Evolutionary conservation across 2,888 invertebrate species (phyloP), one percentile per base, ranked within the genome.

Genomic region (Amblyjoppa fuscipennis): DNA sequence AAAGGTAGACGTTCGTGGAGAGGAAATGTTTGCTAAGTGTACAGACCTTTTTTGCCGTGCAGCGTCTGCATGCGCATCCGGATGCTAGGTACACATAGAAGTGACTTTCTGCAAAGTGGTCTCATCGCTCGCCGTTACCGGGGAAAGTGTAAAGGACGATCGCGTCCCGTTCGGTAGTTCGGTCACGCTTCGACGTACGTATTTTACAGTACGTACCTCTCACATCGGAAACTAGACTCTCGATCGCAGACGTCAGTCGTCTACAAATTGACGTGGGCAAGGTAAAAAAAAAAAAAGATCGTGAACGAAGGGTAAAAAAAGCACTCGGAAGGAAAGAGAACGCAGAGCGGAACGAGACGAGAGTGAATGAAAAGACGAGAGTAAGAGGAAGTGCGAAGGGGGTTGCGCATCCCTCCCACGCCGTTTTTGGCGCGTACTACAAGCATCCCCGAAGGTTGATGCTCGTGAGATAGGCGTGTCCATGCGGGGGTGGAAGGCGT

Each of bases 401-500:
- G 69, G 73, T 49, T 61, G 45, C 59, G 71, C 79, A 73, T 49
- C 56, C 68, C 80, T 61, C 66, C 34, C 51, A 34, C 66, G 25
- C 51, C 20, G 38, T 25, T 41, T 20, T 16, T 25, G 41, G 68
- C 68, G n/a, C 59, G 56, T 81, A 70, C 66, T 38, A 82, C 31
- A 61, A 61, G 28, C 71, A 76, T 79, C 68, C 87, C 45, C 66
- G 49, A 81, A 81, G 82, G 53, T 86, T 77, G 70, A 79, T 76
- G 71, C 78, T 76, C 76, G 78, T 79, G 34, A 70, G 78, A 85
- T 92, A 90, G 93, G 93, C 92, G 93, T 92, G 91, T 90, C 91
- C 87, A 25, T 38, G 84, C 88, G 90, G 87, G 90, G 91, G 90
- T 90, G 88, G 90, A 87, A 86, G 93, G 93, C 93, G 93, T 93